Percentiles rank a stretch among this genome's conserved stretches.
Conservation (phyloP, 1,140 invertebrate genomes). For the Paramacrobiotus metropolitanus region DNA sequence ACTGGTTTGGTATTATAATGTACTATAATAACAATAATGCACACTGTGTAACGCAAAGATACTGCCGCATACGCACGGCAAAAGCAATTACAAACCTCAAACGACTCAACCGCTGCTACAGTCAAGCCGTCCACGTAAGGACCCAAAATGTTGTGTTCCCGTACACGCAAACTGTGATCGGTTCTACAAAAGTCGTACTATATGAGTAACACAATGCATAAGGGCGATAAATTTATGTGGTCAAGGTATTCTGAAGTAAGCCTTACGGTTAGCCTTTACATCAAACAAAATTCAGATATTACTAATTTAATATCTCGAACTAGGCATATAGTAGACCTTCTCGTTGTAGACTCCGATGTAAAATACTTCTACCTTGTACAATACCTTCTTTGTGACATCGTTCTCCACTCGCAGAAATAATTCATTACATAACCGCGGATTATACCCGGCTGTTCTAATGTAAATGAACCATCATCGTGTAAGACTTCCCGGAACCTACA, state of each 20-base stretch:
- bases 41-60: no score
- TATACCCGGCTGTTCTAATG: constrained; percentile 65
- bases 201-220: constrained; percentile 1
- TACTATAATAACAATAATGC: no score
- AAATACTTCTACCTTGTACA: constrained; percentile 86
- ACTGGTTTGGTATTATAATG: no score
- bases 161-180: constrained; percentile 76
- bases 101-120: constrained; percentile 73
- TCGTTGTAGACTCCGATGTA: constrained; percentile 99
- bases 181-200: constrained; percentile 26
- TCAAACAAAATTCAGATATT: constrained; percentile 7
- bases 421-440: constrained; percentile 77
- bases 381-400: constrained; percentile 34
- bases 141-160: constrained; percentile 84
- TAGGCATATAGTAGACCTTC: constrained; percentile 89
- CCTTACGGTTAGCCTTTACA: no score
- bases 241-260: no score
- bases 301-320: constrained; percentile 45
- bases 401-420: constrained; percentile 66
- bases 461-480: constrained; percentile 97
- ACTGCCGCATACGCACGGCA: no score
- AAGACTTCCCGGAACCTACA: constrained; percentile 83
- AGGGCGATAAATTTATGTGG: no score
- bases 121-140: constrained; percentile 93
- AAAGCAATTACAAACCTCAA: no score